Evolutionary conservation across 1,140 invertebrate genomes (phyloP), one percentile per base, ranked within the genome.

Genomic region (Euborellia annulipes): DNA sequence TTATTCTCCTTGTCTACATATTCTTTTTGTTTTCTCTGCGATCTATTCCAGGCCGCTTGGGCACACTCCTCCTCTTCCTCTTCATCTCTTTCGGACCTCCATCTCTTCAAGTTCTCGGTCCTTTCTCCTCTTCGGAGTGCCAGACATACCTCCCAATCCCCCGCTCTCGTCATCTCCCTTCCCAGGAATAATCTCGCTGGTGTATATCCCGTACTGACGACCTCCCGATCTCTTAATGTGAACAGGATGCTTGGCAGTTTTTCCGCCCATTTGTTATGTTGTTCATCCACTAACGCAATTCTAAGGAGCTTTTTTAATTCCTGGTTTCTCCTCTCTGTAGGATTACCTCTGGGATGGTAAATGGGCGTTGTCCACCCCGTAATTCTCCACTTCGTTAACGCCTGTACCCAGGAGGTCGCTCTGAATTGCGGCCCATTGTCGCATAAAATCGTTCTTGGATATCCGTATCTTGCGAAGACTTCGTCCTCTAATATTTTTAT

Each of bases 291-390:
- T 45, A 2, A 11, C 11, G 37, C 11, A n/a, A 55, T 27, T 20
- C 50, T 21, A 0, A 52, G 30, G 3, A 51, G 50, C 37, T 55
- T 55, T 21, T 56, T 56, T 3, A 57, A 27, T 11, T 52, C 47
- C 36, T 54, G 48, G 30, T 60, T 60, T n/a, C 54, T 27, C 11
- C 55, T 22, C 46, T 59, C 58, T 2, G 52, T 53, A 6, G 52
- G 52, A 46, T 59, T 61, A 0, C 52, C 53, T 17, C 47, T 43
- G 3, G 58, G 57, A 42, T 59, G 56, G 41, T 60, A 61, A 1
- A 39, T 39, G 3, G 54, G 37, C 0, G 52, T 59, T n/a, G 52
- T 55, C 48, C 49, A 55, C 4, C 36, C 3, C 14, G 17, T 14
- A 14, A 42, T 36, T 8, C 14, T 6, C 47, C 1, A 13, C 7